Conservation (phyloP, 2,113 vertebrate genomes). For the Tenrec ecaudatus region DNA sequence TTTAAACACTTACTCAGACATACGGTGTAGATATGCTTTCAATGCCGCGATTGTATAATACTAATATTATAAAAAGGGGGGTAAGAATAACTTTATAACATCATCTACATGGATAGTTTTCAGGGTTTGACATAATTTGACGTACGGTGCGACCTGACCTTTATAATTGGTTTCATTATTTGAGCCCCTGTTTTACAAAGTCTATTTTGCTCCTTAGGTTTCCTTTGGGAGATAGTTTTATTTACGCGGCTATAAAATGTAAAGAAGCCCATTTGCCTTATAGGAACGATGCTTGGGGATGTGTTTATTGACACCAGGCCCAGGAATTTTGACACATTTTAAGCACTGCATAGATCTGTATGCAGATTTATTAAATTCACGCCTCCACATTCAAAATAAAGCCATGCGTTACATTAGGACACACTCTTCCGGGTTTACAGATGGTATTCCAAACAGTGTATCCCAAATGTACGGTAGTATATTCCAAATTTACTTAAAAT, state of each 20-base stretch:
- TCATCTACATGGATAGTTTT: background rate
- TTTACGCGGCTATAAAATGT: conserved; percentile 14
- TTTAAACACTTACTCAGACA: background rate
- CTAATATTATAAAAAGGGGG: background rate
- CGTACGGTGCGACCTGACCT: background rate
- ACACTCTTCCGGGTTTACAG: conserved; percentile 68
- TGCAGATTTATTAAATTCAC: conserved; percentile 25
- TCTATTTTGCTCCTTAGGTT: conserved; percentile 60
- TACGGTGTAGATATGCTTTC: background rate
- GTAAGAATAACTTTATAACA: conserved; percentile 16
- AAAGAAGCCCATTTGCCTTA: conserved; percentile 1
- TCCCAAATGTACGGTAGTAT: background rate
- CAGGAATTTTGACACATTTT: conserved; percentile 52
- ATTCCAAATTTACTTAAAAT: conserved; percentile 19
- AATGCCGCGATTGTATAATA: background rate
- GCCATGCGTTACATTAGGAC: background rate
- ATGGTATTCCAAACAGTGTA: background rate
- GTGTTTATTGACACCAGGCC: conserved; percentile 36
- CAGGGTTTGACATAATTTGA: conserved; percentile 34
- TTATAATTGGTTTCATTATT: conserved; percentile 51
- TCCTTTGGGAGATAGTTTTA: conserved; percentile 58
- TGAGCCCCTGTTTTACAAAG: background rate
- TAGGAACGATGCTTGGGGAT: background rate
- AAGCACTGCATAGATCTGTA: conserved; percentile 24
- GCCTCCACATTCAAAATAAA: conserved; percentile 52